Base-by-base conservation (phyloP, 1,140 invertebrate species). In the Panagrolaimus sp. region DNA sequence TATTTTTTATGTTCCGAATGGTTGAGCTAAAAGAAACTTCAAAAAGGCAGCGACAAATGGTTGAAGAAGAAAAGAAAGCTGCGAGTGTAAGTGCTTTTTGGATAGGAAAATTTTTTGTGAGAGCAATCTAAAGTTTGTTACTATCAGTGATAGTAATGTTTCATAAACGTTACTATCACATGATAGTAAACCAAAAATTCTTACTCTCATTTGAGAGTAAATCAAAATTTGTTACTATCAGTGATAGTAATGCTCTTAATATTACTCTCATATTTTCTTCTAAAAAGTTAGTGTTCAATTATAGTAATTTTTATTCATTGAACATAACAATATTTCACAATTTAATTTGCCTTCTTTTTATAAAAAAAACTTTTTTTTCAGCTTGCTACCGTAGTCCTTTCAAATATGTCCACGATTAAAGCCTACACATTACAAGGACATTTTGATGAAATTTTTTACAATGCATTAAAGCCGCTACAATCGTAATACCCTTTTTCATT, bases 331-430 rank as follows among this genome's bases (percentile, higher is more conserved):
- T 46, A 10, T n/a, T n/a, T 46, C n/a, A n/a, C 10, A 46, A 10
- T 46, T n/a, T 10, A 46, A 46, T 10, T n/a, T 10, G 45, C n/a
- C 45, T 10, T 10, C n/a, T 46, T 10, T n/a, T 46, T n/a, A 10
- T 10, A 46, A 10, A 4, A 38, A 38, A 4, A 4, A 38, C 15
- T 17, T 24, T 17, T 24, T 21, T 68, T 76, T 76, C 24, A 79
- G 77, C 62, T 80, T 10, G 77, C 79, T 8, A 81, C 77, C 0
- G 73, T 81, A 1, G 79, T 81, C 6, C 76, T 81, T 6, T 76
- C 79, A 21, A 81, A 81, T 55, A 81, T 81, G 80, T 75, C 74
- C 24, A 81, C 79, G 4, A 81, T 81, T 69, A 81, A 81, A 62
- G 79, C 81, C 5, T 81, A 81, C 69, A 71, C 72, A 1, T 65